Evolutionary conservation across 2,888 invertebrate species (phyloP).

Genomic region (Dolichomitus sp.): DNA sequence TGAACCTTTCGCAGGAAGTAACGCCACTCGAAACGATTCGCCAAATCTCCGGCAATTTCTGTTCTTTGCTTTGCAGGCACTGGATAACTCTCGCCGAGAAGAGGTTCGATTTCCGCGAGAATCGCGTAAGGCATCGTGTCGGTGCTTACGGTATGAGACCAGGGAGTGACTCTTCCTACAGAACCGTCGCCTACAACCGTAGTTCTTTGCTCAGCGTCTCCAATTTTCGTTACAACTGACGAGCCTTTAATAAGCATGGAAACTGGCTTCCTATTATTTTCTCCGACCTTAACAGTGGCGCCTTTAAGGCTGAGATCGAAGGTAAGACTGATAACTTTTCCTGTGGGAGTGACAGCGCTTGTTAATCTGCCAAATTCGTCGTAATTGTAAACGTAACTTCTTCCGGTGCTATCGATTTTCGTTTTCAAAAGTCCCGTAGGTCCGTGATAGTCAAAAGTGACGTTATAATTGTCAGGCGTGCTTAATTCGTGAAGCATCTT

Average conservation of each 20-base stretch:
- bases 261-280: conserved; percentile 94
- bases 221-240: conserved; percentile 93
- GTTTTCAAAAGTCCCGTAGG: conserved; percentile 96
- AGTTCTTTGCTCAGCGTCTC: conserved; percentile 94
- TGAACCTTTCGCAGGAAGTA: conserved; percentile 94
- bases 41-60: conserved; percentile 95
- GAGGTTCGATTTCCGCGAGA: conserved; percentile 94
- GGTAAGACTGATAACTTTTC: conserved; percentile 94
- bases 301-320: conserved; percentile 97
- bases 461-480: conserved; percentile 97
- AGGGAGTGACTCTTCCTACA: conserved; percentile 93
- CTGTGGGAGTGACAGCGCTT: conserved; percentile 97
- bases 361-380: conserved; percentile 97
- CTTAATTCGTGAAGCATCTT: conserved; percentile 96
- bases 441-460: conserved; percentile 97
- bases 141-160: conserved; percentile 95
- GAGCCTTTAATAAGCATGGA: conserved; percentile 96
- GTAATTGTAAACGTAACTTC: conserved; percentile 97
- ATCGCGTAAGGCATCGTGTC: conserved; percentile 97
- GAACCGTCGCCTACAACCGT: conserved; percentile 94
- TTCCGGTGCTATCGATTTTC: conserved; percentile 95
- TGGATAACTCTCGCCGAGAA: conserved; percentile 96
- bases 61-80: conserved; percentile 96
- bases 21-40: conserved; percentile 98
- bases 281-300: conserved; percentile 94